phyloP scores from a whole-genome alignment of 53 echinoderm and acorn worm genomes.

The Holothuria leucospilota region DNA sequence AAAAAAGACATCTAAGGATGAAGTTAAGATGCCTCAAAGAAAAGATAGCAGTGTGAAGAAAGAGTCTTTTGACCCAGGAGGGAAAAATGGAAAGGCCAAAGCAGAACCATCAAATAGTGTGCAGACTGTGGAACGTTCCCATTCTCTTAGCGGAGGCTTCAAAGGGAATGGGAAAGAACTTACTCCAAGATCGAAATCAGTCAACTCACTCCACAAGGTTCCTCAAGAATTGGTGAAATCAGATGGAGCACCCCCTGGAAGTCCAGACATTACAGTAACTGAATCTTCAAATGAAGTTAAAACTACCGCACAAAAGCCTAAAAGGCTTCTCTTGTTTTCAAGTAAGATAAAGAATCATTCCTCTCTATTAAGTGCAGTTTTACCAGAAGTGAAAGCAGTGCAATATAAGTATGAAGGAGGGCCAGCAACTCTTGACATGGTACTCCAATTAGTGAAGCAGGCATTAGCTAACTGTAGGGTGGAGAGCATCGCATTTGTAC shows the following conservation, averaged over 20 bases:
- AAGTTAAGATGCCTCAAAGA: background rate
- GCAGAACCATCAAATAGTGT: background rate
- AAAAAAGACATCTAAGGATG: conserved; percentile 12
- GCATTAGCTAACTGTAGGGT: conserved; percentile 75
- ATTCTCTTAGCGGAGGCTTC: conserved; percentile 76
- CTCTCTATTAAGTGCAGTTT: conserved; percentile 71
- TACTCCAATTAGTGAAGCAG: conserved; percentile 71
- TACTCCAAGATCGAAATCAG: conserved; percentile 12
- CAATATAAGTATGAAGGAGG: conserved; percentile 96
- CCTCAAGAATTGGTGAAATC: background rate
- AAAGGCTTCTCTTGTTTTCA: conserved; percentile 80
- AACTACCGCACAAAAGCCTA: conserved; percentile 25
- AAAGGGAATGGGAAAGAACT: conserved; percentile 23
- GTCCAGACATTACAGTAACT: conserved; percentile 30
- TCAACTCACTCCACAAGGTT: conserved; percentile 12
- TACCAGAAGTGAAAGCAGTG: conserved; percentile 84
- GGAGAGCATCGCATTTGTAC: conserved; percentile 85
- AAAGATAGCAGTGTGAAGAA: conserved; percentile 26
- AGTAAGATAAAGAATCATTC: conserved; percentile 91
- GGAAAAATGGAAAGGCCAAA: conserved; percentile 18
- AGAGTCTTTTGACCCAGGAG: conserved; percentile 69
- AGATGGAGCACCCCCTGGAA: background rate
- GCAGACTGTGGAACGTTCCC: conserved; percentile 56
- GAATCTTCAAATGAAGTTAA: conserved; percentile 3
- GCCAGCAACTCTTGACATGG: conserved; percentile 60